phyloP scores from a whole-genome alignment of 1,140 invertebrate species.

The Orius insidiosus region DNA sequence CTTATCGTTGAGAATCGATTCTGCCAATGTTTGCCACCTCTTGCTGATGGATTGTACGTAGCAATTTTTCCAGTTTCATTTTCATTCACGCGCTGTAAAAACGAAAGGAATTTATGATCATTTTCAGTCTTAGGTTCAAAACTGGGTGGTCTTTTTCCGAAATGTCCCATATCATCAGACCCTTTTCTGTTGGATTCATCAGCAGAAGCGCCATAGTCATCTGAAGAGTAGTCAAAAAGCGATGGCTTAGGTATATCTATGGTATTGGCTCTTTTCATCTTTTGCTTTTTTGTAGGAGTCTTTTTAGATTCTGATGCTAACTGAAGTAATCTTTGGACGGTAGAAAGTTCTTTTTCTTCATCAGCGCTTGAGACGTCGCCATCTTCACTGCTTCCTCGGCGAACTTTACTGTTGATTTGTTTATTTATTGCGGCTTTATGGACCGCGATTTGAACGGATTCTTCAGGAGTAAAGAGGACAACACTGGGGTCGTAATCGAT shows the following conservation, averaged over 20 bases:
- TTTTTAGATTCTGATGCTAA: constrained; percentile 22
- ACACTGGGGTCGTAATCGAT: constrained; percentile 24
- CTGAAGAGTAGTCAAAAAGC: constrained; percentile 28
- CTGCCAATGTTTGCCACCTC: constrained; percentile 39
- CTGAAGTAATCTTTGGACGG: constrained; percentile 22
- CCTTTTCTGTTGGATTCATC: constrained; percentile 13
- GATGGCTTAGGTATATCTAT: constrained; percentile 65
- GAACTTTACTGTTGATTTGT: constrained; percentile 23
- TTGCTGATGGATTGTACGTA: constrained; percentile 22
- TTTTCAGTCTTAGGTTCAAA: constrained; percentile 69
- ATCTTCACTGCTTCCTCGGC: constrained; percentile 17
- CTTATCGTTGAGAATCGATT: constrained; percentile 70
- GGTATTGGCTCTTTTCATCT: constrained; percentile 72
- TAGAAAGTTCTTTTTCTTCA: constrained; percentile 19
- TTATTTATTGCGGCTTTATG: constrained; percentile 30
- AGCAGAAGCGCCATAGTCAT: constrained; percentile 19
- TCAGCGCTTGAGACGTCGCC: constrained; percentile 21
- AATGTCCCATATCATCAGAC: constrained; percentile 8
- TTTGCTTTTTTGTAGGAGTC: constrained; percentile 41
- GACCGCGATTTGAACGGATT: constrained; percentile 28
- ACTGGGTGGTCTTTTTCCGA: constrained; percentile 26
- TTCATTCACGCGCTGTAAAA: constrained; percentile 43
- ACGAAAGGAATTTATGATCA: constrained; percentile 64
- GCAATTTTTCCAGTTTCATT: constrained; percentile 17
- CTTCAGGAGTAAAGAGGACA: constrained; percentile 25